phyloP scores from a whole-genome alignment of 2,113 vertebrate species.

The Callipepla californica region DNA sequence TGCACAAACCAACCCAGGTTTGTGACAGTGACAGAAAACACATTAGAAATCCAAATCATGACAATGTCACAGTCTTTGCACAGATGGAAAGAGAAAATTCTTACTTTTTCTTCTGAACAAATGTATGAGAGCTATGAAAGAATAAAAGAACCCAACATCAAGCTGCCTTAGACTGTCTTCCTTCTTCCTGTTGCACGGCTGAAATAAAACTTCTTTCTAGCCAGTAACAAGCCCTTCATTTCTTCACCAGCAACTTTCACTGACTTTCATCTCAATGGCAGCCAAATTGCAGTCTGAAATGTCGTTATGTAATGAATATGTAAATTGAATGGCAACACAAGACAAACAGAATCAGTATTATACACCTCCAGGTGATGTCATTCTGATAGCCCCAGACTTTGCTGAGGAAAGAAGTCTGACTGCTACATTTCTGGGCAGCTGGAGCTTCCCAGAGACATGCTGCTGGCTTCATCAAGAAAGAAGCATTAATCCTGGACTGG shows the following conservation, averaged over 20 bases:
- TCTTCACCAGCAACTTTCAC: neutral
- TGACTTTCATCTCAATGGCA: neutral
- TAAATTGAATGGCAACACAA: neutral
- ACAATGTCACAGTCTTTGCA: neutral
- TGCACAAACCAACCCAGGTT: neutral
- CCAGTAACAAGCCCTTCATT: neutral
- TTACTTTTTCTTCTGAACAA: neutral
- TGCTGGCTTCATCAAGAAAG: neutral
- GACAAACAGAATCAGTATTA: neutral
- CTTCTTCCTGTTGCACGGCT: neutral
- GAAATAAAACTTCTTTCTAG: neutral
- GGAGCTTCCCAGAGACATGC: neutral
- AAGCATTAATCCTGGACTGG: neutral
- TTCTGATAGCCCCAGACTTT: neutral
- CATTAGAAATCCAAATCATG: neutral
- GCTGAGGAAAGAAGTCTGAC: neutral
- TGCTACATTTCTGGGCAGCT: neutral
- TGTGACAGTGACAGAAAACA: neutral
- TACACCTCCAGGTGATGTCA: neutral
- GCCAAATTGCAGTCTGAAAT: neutral
- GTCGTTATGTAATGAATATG: fast-evolving
- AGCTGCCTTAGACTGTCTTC: neutral
- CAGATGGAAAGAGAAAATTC: neutral
- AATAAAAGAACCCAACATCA: neutral
- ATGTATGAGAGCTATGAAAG: neutral